Conservation (phyloP, 2,888 invertebrate species). For the Alentia gelatinosa region DNA sequence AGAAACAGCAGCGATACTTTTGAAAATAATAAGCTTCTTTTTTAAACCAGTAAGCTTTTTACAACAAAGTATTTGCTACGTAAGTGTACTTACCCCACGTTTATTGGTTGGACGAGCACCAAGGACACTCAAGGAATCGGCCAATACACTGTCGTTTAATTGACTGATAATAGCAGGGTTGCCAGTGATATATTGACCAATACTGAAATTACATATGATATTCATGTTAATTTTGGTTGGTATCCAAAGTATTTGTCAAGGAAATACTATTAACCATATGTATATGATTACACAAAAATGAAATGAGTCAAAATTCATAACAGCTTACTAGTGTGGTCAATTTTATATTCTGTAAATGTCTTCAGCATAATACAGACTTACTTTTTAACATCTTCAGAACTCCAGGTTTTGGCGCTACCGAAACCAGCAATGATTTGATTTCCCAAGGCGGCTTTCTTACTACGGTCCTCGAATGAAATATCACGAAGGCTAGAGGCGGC, state of each 20-base stretch:
- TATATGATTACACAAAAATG: too few relatives aligned
- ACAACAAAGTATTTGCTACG: too few relatives aligned
- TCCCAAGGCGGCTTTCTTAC: constrained; percentile 20
- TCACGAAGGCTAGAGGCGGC: not conserved
- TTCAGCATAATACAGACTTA: not conserved
- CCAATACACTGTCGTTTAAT: not conserved
- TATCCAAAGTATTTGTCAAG: not conserved
- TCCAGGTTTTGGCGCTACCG: not conserved
- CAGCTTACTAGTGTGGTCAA: too few relatives aligned
- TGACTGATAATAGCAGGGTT: constrained; percentile 23
- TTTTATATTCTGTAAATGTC: not conserved
- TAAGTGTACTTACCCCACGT: not conserved
- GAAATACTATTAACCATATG: not conserved
- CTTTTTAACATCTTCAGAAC: not conserved
- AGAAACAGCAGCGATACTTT: too few relatives aligned
- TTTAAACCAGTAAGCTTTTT: too few relatives aligned
- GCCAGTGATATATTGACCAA: constrained; percentile 13
- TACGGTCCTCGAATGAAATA: not conserved
- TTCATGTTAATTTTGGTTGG: not conserved
- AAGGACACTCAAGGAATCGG: not conserved
- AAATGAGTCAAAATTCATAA: too few relatives aligned
- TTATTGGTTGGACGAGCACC: not conserved
- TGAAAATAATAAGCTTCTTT: too few relatives aligned
- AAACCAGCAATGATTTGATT: constrained; percentile 4
- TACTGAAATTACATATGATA: not conserved